phyloP scores from a whole-genome alignment of 2,888 invertebrate genomes.

The Parnassius mnemosyne region DNA sequence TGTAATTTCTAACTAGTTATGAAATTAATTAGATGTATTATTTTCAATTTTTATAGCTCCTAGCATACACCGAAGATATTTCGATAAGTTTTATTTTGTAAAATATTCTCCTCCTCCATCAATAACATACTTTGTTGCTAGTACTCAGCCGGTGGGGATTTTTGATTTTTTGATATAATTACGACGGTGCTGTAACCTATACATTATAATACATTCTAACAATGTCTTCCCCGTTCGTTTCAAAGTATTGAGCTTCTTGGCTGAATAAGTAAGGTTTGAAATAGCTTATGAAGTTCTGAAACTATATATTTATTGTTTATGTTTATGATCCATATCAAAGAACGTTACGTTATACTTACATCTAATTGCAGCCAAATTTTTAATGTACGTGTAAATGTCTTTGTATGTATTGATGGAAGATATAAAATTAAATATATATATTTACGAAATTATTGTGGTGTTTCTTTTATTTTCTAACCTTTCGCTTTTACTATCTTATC shows the following conservation, averaged over 20 bases:
- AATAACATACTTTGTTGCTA: conserved; percentile 66
- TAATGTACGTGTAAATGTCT: conserved; percentile 68
- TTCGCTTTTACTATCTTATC: background rate
- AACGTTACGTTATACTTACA: conserved; percentile 20
- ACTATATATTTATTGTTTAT: conserved; percentile 17
- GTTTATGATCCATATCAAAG: conserved; percentile 19
- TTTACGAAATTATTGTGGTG: conserved; percentile 71
- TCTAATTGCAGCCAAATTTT: conserved; percentile 59
- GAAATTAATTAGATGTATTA: conserved; percentile 81
- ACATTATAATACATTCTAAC: conserved; percentile 40
- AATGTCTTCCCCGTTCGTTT: conserved; percentile 67
- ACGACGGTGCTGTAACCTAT: conserved; percentile 31
- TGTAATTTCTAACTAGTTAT: conserved; percentile 79
- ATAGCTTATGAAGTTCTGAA: conserved; percentile 11
- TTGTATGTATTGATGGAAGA: conserved; percentile 82
- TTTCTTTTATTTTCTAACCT: conserved; percentile 36
- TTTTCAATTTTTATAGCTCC: conserved; percentile 81
- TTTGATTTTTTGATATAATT: conserved; percentile 22
- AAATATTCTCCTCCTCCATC: conserved; percentile 78
- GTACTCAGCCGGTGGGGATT: conserved; percentile 30
- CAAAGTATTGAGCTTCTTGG: conserved; percentile 33
- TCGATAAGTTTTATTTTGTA: conserved; percentile 80
- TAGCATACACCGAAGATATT: conserved; percentile 81
- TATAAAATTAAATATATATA: conserved; percentile 81
- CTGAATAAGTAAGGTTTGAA: conserved; percentile 11